A percentile compares a stretch with the other conserved stretches of the same genome.
Evolutionary conservation across 2,113 vertebrate species (phyloP).

Genomic region (Scophthalmus maximus): DNA sequence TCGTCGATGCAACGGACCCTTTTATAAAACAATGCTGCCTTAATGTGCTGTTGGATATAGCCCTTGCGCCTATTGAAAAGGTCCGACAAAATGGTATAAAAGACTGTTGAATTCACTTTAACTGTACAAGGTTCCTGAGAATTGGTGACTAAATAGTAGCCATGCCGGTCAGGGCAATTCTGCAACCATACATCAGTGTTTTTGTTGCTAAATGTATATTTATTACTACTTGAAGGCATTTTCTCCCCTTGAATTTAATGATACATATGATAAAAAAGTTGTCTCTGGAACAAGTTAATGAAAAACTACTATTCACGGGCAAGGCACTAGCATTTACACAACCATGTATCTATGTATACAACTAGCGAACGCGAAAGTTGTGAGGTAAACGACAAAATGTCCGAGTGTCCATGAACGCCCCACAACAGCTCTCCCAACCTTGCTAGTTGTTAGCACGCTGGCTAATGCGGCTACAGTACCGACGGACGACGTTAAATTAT

Average conservation of each 20-base stretch:
- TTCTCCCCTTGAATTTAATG: neutral
- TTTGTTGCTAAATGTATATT: neutral
- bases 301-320: neutral
- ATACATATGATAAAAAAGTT: too few species aligned
- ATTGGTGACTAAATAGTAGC: neutral
- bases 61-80: neutral
- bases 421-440: slow-evolving; percentile 34
- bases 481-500: slow-evolving; percentile 49
- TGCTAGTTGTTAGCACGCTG: slow-evolving; percentile 58
- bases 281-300: neutral
- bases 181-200: neutral
- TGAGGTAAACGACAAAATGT: neutral
- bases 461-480: slow-evolving; percentile 58
- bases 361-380: slow-evolving; percentile 19
- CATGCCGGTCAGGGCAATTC: fast-evolving
- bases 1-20: neutral
- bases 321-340: too few species aligned
- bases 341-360: too few species aligned
- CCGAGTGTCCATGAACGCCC: slow-evolving; percentile 43
- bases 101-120: neutral
- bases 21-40: neutral
- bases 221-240: too few species aligned
- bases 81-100: neutral
- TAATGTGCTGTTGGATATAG: slow-evolving; percentile 6
- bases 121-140: neutral